Evolutionary conservation across 1,140 invertebrate genomes (phyloP).

Genomic region (Adoxophyes honmai): DNA sequence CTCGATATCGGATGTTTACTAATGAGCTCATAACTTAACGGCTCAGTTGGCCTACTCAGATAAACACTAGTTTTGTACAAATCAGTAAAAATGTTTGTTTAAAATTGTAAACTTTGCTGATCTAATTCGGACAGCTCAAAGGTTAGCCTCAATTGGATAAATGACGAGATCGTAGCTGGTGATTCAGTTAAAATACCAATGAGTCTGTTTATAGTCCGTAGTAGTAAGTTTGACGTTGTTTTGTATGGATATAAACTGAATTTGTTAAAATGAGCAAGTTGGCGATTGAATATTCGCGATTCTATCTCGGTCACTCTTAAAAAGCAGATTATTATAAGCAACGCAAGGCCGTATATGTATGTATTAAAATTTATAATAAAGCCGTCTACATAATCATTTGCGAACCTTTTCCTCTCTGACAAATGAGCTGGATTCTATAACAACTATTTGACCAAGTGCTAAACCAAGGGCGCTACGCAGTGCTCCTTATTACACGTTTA

Average conservation of each 20-base stretch:
- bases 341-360: too few species aligned
- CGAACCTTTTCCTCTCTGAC: conserved; percentile 17
- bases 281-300: too few species aligned
- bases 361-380: too few species aligned
- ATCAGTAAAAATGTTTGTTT: background rate
- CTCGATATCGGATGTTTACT: background rate
- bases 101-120: background rate
- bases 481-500: background rate
- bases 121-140: background rate
- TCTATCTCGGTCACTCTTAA: too few species aligned
- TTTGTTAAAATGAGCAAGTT: too few species aligned
- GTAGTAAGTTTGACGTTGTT: too few species aligned
- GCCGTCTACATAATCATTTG: background rate
- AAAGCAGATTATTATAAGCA: too few species aligned
- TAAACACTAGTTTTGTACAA: background rate
- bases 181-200: too few species aligned
- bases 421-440: conserved; percentile 31
- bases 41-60: background rate
- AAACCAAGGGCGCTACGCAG: conserved; percentile 21
- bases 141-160: background rate
- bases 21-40: conserved; percentile 15
- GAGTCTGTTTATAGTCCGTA: too few species aligned
- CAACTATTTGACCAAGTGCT: conserved; percentile 33
- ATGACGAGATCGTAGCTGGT: background rate
- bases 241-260: too few species aligned